Conservation (phyloP, 2,113 vertebrate genomes). For the Limanda limanda region DNA sequence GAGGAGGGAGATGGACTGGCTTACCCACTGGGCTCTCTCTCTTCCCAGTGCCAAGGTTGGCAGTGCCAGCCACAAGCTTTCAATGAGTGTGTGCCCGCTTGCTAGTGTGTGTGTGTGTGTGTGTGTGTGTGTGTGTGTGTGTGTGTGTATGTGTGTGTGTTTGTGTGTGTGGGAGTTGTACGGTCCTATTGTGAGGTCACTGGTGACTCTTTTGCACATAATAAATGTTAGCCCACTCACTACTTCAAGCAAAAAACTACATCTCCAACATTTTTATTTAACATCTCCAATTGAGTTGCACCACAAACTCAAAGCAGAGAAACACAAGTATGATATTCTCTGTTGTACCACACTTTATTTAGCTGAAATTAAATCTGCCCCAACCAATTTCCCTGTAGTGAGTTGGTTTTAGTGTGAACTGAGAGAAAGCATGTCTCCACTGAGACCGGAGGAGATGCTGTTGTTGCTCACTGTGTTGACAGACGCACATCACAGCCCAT, state of each 20-base stretch:
- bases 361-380: too few relatives aligned
- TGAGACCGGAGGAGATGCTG: too few relatives aligned
- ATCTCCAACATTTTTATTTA: not conserved
- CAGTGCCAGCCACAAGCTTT: slow-evolving; percentile 76
- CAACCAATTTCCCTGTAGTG: too few relatives aligned
- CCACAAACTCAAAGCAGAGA: not conserved
- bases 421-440: too few relatives aligned
- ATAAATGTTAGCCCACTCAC: slow-evolving; percentile 42
- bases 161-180: slow-evolving; percentile 45
- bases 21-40: slow-evolving; percentile 57
- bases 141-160: slow-evolving; percentile 61
- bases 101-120: slow-evolving; percentile 58
- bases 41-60: slow-evolving; percentile 63
- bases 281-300: not conserved
- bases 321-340: not conserved
- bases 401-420: too few relatives aligned
- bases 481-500: too few relatives aligned
- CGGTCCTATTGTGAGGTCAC: slow-evolving; percentile 68
- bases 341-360: too few relatives aligned
- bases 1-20: slow-evolving; percentile 8
- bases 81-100: slow-evolving; percentile 40
- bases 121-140: slow-evolving; percentile 61
- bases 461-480: too few relatives aligned
- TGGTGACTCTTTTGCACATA: slow-evolving; percentile 37
- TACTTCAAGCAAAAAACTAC: not conserved